phyloP scores from a whole-genome alignment of 2,113 vertebrate species.

The Eurystomus gularis region DNA sequence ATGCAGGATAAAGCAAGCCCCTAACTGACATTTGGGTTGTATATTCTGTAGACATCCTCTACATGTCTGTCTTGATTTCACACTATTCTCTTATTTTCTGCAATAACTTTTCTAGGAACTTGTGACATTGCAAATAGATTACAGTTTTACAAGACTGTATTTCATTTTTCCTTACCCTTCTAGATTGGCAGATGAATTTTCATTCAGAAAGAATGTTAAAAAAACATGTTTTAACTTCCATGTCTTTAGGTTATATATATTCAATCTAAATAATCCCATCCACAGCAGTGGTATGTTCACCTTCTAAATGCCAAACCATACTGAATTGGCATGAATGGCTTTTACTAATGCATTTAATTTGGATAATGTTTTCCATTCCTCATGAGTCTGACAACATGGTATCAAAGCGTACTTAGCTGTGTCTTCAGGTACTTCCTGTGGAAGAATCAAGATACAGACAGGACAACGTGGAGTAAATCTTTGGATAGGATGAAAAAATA shows the following conservation, averaged over 20 bases:
- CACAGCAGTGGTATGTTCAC: neutral
- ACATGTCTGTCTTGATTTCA: neutral
- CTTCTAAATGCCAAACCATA: neutral
- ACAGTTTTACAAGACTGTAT: neutral
- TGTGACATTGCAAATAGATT: neutral
- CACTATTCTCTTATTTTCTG: neutral
- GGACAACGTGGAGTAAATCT: neutral
- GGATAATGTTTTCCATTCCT: rapidly evolving
- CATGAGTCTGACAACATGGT: neutral
- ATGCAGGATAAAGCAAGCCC: neutral
- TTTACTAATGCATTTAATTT: neutral
- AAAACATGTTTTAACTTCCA: neutral
- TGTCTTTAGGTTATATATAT: neutral
- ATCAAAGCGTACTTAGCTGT: neutral
- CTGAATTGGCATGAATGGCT: neutral
- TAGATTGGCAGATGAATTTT: neutral
- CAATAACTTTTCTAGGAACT: neutral
- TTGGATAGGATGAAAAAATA: neutral
- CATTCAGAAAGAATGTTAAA: neutral
- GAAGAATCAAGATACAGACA: neutral
- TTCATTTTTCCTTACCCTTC: neutral
- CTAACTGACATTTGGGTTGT: neutral
- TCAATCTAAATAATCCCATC: neutral
- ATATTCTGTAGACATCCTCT: neutral
- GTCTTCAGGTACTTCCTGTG: neutral